Evolutionary conservation across 2,888 invertebrate species (phyloP), one percentile per base, ranked within the genome.

Genomic region (Erebia ligea): DNA sequence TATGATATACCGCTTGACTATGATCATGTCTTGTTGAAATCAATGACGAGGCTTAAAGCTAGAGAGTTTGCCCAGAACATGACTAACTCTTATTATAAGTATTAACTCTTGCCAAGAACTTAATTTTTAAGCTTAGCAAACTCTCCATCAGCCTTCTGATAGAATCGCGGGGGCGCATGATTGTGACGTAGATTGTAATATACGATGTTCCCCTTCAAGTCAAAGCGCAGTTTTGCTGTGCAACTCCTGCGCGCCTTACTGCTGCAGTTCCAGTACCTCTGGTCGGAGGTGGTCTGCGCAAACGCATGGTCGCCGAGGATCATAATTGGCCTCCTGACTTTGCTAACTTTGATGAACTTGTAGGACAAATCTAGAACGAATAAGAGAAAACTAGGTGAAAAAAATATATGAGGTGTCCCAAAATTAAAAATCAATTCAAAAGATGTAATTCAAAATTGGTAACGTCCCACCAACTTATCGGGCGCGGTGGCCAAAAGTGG

Each of bases 261-360:
- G 17, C 76, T 78, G 48, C 84, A 84, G 42, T 80, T 80, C 78
- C 80, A 82, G 50, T 82, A 81, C 0, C 78, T 70, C 6, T 65
- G 67, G 66, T 80, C 79, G 19, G 69, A 77, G 2, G 76, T 77
- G 2, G 78, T 79, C 25, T 76, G 76, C 9, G 75, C 72, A 65
- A 79, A 81, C 1, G 76, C 78, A 42, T 78, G 69, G 0, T 69
- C 67, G 0, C 79, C 67, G 0, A 77, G n/a, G 45, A 80, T 61
- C 19, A 81, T 54, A 6, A 77, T 56, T 1, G 72, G 77, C 19
- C 76, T 76, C 64, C 78, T 80, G 19, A 73, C 67, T 25, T 67
- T 70, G 34, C 73, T 67, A 15, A 73, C 61, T 61, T 72, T 70
- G 50, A 78, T 76, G 63, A 76, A 75, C 59, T 77, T 68, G 42